Evolutionary conservation across 2,888 invertebrate genomes (phyloP).

Genomic region (Pachymerium ferrugineum): DNA sequence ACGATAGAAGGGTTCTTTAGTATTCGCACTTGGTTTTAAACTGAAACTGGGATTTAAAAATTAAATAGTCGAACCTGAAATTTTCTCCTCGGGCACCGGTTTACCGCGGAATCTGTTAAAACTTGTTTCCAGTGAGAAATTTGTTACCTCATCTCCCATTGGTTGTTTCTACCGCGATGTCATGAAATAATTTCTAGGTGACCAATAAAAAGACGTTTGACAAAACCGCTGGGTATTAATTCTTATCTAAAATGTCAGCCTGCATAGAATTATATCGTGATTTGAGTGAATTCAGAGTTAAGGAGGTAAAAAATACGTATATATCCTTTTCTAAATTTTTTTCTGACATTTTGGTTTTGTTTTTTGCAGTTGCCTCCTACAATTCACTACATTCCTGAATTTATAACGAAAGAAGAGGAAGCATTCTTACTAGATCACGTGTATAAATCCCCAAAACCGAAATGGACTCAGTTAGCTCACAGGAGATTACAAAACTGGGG

Average conservation of each 20-base stretch:
- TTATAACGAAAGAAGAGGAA: slow-evolving; percentile 66
- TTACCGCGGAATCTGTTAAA: neutral
- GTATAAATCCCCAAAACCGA: slow-evolving; percentile 77
- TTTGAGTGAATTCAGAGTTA: neutral
- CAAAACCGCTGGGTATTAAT: neutral
- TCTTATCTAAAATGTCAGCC: neutral
- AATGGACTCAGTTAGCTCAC: slow-evolving; percentile 90
- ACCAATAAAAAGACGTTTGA: neutral
- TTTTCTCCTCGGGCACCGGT: too few relatives aligned
- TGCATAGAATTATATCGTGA: neutral
- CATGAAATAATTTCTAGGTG: neutral
- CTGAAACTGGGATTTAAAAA: too few relatives aligned
- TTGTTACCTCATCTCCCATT: neutral
- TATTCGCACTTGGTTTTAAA: too few relatives aligned
- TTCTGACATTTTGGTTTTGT: slow-evolving; percentile 3
- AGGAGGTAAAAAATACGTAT: neutral
- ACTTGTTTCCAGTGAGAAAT: neutral
- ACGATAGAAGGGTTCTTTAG: too few relatives aligned
- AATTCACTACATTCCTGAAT: slow-evolving; percentile 79
- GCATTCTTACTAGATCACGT: slow-evolving; percentile 64
- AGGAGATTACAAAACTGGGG: slow-evolving; percentile 94
- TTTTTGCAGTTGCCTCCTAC: slow-evolving; percentile 55
- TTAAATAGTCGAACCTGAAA: too few relatives aligned
- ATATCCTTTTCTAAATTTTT: neutral
- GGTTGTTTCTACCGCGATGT: neutral